A percentile compares a stretch with the other conserved stretches of the same genome.
These are phyloP conservation scores for Perdita meconis DNA, from an alignment of 2,888 invertebrate species.

Conservation along the genomic window DNA sequence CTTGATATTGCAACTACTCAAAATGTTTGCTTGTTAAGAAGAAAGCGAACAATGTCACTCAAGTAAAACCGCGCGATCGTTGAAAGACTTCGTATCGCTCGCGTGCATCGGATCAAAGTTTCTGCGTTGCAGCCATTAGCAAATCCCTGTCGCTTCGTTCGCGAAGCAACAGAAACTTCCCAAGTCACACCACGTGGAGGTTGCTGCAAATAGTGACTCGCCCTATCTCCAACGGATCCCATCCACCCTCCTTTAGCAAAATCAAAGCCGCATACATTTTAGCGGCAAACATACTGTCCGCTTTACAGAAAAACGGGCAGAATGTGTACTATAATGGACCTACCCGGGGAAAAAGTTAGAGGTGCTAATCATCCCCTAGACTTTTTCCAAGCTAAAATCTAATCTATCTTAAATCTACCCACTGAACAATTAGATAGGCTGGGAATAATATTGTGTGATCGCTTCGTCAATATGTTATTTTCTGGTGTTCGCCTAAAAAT, in stretches of 20 bases:
- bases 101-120: background rate
- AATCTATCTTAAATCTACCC: background rate
- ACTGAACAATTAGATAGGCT: no score
- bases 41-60: no score
- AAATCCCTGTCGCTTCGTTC: conserved; percentile 16
- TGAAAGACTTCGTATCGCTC: no score
- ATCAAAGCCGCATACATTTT: conserved; percentile 1
- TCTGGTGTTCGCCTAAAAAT: background rate
- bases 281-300: background rate
- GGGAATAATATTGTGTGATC: no score
- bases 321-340: background rate
- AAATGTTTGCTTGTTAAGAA: no score
- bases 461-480: background rate
- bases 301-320: background rate
- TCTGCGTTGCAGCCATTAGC: conserved; percentile 47
- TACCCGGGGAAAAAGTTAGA: conserved; percentile 29
- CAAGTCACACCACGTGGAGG: conserved; percentile 65
- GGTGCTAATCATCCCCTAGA: conserved; percentile 23
- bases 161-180: conserved; percentile 38
- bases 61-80: no score
- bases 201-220: conserved; percentile 59
- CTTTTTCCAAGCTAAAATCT: background rate
- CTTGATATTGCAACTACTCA: no score
- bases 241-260: conserved; percentile 50
- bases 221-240: conserved; percentile 41